Evolutionary conservation across 2,888 invertebrate genomes (phyloP).

Genomic region (Anthrax anthrax): DNA sequence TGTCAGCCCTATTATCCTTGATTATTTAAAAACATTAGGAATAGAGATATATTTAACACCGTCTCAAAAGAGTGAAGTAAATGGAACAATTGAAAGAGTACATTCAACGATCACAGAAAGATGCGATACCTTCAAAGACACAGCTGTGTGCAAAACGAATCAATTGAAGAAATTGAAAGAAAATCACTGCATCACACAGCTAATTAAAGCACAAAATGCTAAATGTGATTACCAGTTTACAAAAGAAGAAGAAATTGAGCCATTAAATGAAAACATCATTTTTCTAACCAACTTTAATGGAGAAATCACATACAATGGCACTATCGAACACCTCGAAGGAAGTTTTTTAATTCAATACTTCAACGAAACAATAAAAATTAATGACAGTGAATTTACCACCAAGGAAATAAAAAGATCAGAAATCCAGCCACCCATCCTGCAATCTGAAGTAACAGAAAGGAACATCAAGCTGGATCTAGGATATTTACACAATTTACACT

Average conservation of each 20-base stretch:
- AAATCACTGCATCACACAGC: no score
- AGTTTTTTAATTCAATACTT: neutral
- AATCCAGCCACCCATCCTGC: slow-evolving; percentile 2
- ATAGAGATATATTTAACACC: neutral
- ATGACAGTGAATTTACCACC: neutral
- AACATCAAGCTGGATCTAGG: no score
- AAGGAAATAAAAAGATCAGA: slow-evolving; percentile 1
- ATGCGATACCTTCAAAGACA: no score
- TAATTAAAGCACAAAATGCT: neutral
- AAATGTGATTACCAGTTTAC: slow-evolving; percentile 2
- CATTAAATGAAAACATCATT: slow-evolving; percentile 4
- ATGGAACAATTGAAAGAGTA: neutral
- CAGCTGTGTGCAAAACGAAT: no score
- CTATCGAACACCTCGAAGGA: slow-evolving; percentile 1
- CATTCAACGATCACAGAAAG: neutral
- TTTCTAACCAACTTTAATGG: slow-evolving; percentile 4
- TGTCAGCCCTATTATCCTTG: neutral
- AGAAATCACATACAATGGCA: neutral
- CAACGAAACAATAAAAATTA: slow-evolving; percentile 3
- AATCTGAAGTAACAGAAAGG: neutral
- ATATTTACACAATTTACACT: no score
- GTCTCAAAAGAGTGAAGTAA: neutral
- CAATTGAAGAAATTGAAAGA: no score
- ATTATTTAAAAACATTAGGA: neutral
- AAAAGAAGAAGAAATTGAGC: slow-evolving; percentile 1